phyloP scores from a whole-genome alignment of 1,140 invertebrate genomes.

The Drosophila busckii region DNA sequence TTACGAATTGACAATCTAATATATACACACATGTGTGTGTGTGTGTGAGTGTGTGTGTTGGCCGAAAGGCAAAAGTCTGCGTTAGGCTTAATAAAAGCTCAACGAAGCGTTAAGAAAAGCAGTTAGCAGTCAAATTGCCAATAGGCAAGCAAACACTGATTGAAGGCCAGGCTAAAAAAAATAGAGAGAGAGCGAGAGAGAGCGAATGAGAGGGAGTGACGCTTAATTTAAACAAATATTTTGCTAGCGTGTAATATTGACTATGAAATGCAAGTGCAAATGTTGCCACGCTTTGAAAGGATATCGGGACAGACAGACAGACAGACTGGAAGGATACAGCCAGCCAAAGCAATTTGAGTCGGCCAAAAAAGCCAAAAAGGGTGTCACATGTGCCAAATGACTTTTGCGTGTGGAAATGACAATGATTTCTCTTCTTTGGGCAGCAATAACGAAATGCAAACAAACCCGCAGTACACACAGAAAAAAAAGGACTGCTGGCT shows the following conservation, averaged over 20 bases:
- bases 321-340: not conserved
- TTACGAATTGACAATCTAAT: slow-evolving; percentile 65
- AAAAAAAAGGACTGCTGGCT: slow-evolving; percentile 9
- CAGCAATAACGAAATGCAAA: slow-evolving; percentile 75
- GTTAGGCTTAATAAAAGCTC: slow-evolving; percentile 61
- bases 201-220: not conserved
- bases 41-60: too few species aligned
- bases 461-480: slow-evolving; percentile 37
- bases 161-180: slow-evolving; percentile 18
- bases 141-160: slow-evolving; percentile 48
- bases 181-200: not conserved
- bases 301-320: slow-evolving; percentile 20
- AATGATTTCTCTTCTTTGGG: slow-evolving; percentile 68
- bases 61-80: slow-evolving; percentile 27
- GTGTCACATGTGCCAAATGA: slow-evolving; percentile 77
- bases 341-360: slow-evolving; percentile 70
- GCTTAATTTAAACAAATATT: slow-evolving; percentile 73
- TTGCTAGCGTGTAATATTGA: slow-evolving; percentile 70
- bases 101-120: slow-evolving; percentile 66
- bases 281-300: slow-evolving; percentile 73
- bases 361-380: slow-evolving; percentile 72
- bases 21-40: slow-evolving; percentile 63
- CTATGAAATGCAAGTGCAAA: slow-evolving; percentile 77
- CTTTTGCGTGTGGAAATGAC: slow-evolving; percentile 77
- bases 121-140: slow-evolving; percentile 55